Evolutionary conservation across 2,888 invertebrate genomes (phyloP).

Genomic region (Holacanthella duospinosa): DNA sequence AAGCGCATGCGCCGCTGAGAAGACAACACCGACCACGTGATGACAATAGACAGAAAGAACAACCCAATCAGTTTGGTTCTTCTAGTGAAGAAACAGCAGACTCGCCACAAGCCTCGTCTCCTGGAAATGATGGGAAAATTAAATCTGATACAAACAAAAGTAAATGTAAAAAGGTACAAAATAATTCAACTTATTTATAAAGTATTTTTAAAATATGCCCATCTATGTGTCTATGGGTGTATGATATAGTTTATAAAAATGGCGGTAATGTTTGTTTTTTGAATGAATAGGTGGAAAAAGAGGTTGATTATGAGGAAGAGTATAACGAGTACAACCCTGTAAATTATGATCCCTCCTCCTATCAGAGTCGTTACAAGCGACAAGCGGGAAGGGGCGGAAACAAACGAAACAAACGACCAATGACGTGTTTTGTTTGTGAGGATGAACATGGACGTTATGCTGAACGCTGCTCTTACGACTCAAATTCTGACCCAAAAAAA

Average conservation of each 20-base stretch:
- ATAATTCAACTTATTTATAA: not conserved
- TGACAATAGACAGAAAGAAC: too few relatives aligned
- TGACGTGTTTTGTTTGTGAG: slow-evolving; percentile 52
- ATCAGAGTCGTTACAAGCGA: slow-evolving; percentile 38
- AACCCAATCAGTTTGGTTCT: slow-evolving; percentile 11
- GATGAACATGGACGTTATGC: slow-evolving; percentile 32
- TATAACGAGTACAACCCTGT: slow-evolving; percentile 32
- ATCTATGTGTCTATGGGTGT: not conserved
- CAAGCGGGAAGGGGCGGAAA: slow-evolving; percentile 44
- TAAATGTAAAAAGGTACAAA: slow-evolving; percentile 36
- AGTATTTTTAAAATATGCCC: not conserved
- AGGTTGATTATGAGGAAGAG: slow-evolving; percentile 38
- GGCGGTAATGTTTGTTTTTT: not conserved
- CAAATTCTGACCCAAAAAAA: slow-evolving; percentile 47
- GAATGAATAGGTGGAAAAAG: slow-evolving; percentile 33
- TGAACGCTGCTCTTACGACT: slow-evolving; percentile 57
- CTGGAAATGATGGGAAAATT: too few relatives aligned
- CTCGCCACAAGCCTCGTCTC: slow-evolving; percentile 15
- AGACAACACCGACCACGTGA: not conserved
- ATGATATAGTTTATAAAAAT: too few relatives aligned
- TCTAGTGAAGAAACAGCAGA: slow-evolving; percentile 32
- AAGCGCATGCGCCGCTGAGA: slow-evolving; percentile 6
- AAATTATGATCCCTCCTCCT: slow-evolving; percentile 33
- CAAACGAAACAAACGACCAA: slow-evolving; percentile 24
- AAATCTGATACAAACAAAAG: slow-evolving; percentile 24